These are phyloP conservation scores for Myripristis murdjan DNA, from an alignment of 2,797 vertebrate genomes.

Conservation along the genomic window DNA sequence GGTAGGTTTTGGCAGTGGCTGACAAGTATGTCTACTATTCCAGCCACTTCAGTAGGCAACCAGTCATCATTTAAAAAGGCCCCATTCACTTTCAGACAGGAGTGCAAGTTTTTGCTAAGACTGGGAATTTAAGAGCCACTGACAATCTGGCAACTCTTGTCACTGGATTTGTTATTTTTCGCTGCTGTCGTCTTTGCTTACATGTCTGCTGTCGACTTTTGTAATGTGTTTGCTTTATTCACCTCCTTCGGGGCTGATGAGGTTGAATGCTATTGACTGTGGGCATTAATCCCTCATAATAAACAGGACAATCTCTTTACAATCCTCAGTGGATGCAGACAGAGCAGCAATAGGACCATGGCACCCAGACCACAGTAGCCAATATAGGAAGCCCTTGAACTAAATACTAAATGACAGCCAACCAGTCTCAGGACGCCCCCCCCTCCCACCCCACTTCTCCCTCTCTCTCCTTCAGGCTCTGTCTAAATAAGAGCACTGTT, in stretches of 20 bases:
- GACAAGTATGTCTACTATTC: constrained; percentile 22
- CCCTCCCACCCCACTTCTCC: constrained; percentile 9
- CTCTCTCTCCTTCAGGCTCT: background rate
- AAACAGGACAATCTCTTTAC: too few relatives aligned
- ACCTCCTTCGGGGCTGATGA: too few relatives aligned
- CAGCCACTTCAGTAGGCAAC: constrained; percentile 9
- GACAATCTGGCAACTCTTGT: too few relatives aligned
- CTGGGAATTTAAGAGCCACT: too few relatives aligned
- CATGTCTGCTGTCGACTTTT: too few relatives aligned
- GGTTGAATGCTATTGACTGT: too few relatives aligned
- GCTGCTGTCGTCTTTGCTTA: too few relatives aligned
- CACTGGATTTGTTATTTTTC: too few relatives aligned
- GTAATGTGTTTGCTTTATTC: too few relatives aligned
- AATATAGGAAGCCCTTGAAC: constrained; percentile 36
- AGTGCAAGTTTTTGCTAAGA: background rate
- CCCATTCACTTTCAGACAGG: constrained; percentile 7
- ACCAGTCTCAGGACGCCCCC: background rate
- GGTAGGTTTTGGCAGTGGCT: constrained; percentile 37
- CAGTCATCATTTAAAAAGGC: background rate
- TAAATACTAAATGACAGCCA: background rate
- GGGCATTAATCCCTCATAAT: too few relatives aligned
- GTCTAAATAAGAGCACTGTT: constrained; percentile 18
- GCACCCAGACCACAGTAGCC: constrained; percentile 21
- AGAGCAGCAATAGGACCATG: background rate
- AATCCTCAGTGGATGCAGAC: constrained; percentile 17